Conservation (phyloP, 2,888 invertebrate genomes). For the Crepidodera aurea region DNA sequence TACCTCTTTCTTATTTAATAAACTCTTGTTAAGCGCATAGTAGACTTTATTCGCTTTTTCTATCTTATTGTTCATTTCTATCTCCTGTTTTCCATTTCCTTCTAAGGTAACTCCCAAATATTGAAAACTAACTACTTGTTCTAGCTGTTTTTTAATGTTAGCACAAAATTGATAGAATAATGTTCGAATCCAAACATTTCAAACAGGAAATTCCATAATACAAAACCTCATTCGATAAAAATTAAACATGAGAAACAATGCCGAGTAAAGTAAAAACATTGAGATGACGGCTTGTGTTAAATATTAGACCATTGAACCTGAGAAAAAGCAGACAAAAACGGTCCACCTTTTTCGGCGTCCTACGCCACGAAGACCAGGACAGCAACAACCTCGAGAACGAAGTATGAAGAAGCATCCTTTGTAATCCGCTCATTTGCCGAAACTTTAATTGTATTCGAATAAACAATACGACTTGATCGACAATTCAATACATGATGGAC, state of each 20-base stretch:
- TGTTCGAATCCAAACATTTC: no score
- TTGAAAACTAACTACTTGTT: no score
- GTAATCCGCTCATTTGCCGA: slow-evolving; percentile 54
- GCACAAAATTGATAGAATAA: no score
- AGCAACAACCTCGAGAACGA: slow-evolving; percentile 15
- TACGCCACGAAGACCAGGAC: slow-evolving; percentile 16
- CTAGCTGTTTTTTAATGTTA: no score
- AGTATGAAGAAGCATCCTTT: slow-evolving; percentile 47
- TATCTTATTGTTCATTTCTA: no score
- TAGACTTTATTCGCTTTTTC: no score
- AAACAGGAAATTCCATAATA: no score
- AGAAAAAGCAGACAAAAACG: slow-evolving; percentile 27
- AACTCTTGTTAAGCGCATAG: no score
- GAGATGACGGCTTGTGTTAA: slow-evolving; percentile 35
- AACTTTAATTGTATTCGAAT: slow-evolving; percentile 57
- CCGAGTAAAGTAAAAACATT: slow-evolving; percentile 12
- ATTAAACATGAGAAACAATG: not conserved
- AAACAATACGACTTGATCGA: slow-evolving; percentile 57
- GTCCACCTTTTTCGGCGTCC: slow-evolving; percentile 37
- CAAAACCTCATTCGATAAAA: not conserved
- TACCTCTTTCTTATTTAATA: no score
- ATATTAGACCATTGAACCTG: slow-evolving; percentile 37
- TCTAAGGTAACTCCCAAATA: no score
- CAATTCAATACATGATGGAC: slow-evolving; percentile 56
- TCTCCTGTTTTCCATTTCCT: no score